Conservation (phyloP, 2,113 vertebrate genomes). For the Pipa parva region DNA sequence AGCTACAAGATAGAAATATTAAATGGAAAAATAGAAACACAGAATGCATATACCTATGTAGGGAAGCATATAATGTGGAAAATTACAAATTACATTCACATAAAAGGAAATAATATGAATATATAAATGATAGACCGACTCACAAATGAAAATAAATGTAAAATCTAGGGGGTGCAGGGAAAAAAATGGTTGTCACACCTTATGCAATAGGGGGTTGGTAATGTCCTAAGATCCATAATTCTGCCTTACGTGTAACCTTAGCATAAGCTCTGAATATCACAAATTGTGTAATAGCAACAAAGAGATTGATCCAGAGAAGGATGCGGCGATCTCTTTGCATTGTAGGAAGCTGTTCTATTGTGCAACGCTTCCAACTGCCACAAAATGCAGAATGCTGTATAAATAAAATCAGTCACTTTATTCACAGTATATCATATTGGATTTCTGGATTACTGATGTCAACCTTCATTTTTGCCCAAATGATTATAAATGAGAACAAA, state of each 20-base stretch:
- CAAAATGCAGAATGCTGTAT: slow-evolving; percentile 39
- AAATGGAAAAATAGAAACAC: slow-evolving; percentile 69
- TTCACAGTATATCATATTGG: neutral
- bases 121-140: too few species aligned
- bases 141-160: too few species aligned
- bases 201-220: too few species aligned
- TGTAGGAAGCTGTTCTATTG: slow-evolving; percentile 68
- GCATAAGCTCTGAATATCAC: too few species aligned
- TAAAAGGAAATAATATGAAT: too few species aligned
- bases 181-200: too few species aligned
- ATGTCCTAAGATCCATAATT: too few species aligned
- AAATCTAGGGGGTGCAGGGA: too few species aligned
- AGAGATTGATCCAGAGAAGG: too few species aligned
- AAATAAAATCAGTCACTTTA: neutral
- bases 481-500: slow-evolving; percentile 1
- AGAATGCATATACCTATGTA: slow-evolving; percentile 67
- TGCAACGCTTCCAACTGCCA: slow-evolving; percentile 54
- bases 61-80: slow-evolving; percentile 67
- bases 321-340: too few species aligned
- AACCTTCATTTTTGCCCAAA: neutral
- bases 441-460: neutral
- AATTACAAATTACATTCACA: slow-evolving; percentile 74
- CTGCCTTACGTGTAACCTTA: too few species aligned
- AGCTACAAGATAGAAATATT: slow-evolving; percentile 72
- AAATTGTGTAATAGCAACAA: too few species aligned